Base-by-base conservation (phyloP, 2,113 vertebrate genomes). In the Peucedramus taeniatus region DNA sequence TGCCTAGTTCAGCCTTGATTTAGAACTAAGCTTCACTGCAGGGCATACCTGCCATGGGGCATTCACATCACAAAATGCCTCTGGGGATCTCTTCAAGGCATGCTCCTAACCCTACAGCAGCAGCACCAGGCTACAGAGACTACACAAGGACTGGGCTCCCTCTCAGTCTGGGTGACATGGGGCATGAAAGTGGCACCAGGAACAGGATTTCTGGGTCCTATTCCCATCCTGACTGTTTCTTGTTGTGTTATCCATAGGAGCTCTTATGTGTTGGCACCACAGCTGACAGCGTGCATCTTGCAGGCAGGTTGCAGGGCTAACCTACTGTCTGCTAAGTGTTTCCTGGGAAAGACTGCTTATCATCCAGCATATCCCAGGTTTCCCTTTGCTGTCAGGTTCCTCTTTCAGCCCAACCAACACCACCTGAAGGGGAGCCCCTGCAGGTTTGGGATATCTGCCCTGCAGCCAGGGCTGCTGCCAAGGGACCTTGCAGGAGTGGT, bases 181-280 rank as follows among this genome's bases (percentile, higher is more conserved):
- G 42, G 17, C 51, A 27, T 56, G 54, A 40, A 87, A 77, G 24
- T 49, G 37, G 30, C 33, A 89, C 30, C 37, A 75, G 39, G 13
- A 84, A 45, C 18, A 57, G 31, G 42, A 78, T 50, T 91, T 64
- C 40, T 49, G 60, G 21, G 22, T 81, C 31, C 22, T 70, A 5
- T 37, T 91, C 22, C 47, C 22, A 91, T 9, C 45, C 56, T 87
- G 47, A 7, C 22, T 66, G 44, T 18, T 88, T 79, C 56, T 87
- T 71, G 23, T 20, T 75, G 37, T 0, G 0, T 70, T 89, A 45
- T 17, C n/a, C 68, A 27, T 17, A 35, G 37, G 49, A 83, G 24
- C 5, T 61, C 60, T 45, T 47, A 12, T 27, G 39, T 1, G 0
- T 28, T 71, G 72, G 51, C 37, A 45, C 39, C 0, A 0, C 37